Evolutionary conservation across 2,888 invertebrate species (phyloP).

Genomic region (Archips crataeganus): DNA sequence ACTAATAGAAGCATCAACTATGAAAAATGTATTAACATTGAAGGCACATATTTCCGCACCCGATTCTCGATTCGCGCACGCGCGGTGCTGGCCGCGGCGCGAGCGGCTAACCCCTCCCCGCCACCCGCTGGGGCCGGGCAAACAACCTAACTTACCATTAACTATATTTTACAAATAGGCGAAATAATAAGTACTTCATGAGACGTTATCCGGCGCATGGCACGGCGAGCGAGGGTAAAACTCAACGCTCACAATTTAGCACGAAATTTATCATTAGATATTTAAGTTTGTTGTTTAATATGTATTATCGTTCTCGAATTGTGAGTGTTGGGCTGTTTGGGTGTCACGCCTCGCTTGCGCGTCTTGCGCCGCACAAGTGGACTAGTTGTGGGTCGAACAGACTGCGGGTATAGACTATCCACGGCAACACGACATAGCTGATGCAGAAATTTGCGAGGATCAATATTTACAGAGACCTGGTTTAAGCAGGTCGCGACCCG

Average conservation of each 20-base stretch:
- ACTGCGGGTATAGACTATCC: not conserved
- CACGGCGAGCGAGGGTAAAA: not conserved
- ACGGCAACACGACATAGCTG: conserved; percentile 2
- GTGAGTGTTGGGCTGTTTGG: not conserved
- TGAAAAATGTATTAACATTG: conserved; percentile 82
- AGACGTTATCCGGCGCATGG: conserved; percentile 1
- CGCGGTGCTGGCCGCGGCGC: conserved; percentile 42
- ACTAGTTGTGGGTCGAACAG: conserved; percentile 24
- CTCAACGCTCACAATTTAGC: not conserved
- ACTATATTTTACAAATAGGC: conserved; percentile 38
- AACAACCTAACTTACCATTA: conserved; percentile 33
- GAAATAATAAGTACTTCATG: conserved; percentile 38
- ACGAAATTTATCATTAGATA: not conserved
- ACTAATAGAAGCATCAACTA: conserved; percentile 84
- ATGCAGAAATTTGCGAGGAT: not conserved
- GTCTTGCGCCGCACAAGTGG: conserved; percentile 1
- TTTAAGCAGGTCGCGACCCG: no score
- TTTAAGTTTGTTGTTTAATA: not conserved
- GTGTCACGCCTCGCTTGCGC: not conserved
- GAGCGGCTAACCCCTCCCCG: not conserved
- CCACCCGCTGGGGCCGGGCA: conserved; percentile 19
- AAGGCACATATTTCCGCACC: conserved; percentile 86
- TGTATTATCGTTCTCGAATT: not conserved
- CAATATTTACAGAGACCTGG: not conserved
- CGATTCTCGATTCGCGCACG: conserved; percentile 75